Conservation (phyloP, 2,113 vertebrate genomes). For the Monopterus albus region DNA sequence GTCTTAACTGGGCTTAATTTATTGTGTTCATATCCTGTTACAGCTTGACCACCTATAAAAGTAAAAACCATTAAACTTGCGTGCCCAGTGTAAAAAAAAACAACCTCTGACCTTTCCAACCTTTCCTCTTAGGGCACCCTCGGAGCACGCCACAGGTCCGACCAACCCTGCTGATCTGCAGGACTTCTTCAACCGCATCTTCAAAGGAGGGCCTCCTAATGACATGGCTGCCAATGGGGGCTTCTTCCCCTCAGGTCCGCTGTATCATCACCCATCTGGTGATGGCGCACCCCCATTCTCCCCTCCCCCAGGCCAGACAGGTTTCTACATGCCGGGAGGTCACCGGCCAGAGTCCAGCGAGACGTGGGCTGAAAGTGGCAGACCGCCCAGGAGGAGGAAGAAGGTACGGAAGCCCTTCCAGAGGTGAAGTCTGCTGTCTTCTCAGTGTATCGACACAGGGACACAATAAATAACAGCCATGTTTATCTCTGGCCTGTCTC, state of each 20-base stretch:
- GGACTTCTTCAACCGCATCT: constrained; percentile 90
- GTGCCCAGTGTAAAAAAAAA: neutral
- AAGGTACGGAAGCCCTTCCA: constrained; percentile 93
- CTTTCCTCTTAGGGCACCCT: constrained; percentile 76
- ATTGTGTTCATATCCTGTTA: too few relatives aligned
- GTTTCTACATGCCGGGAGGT: constrained; percentile 78
- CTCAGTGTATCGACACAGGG: constrained; percentile 44
- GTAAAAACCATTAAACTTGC: too few relatives aligned
- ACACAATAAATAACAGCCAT: constrained; percentile 63
- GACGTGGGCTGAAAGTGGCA: constrained; percentile 80
- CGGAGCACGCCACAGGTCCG: constrained; percentile 79
- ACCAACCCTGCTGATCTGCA: constrained; percentile 87
- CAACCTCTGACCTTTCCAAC: neutral
- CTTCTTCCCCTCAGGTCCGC: constrained; percentile 83
- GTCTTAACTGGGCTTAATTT: too few relatives aligned
- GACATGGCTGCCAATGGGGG: constrained; percentile 85
- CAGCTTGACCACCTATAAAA: too few relatives aligned
- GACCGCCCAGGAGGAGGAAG: constrained; percentile 86
- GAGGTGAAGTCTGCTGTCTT: constrained; percentile 79
- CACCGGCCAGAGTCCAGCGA: constrained; percentile 76
- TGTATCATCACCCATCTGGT: constrained; percentile 65
- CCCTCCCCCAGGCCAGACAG: constrained; percentile 74
- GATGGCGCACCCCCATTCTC: constrained; percentile 70
- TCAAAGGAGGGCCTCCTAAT: constrained; percentile 85
- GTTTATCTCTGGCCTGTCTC: constrained; percentile 67